Evolutionary conservation across 1,140 invertebrate genomes (phyloP).

Genomic region (Achatina immaculata): DNA sequence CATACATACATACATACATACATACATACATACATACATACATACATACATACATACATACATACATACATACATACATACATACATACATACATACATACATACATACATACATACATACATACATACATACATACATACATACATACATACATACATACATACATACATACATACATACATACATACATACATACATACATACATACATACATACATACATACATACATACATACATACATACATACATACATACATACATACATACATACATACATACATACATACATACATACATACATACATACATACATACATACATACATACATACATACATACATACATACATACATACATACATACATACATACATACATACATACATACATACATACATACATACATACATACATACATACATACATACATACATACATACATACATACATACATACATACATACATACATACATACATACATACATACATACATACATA

Average conservation of each 20-base stretch:
- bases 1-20: no score
- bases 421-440: not conserved
- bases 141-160: constrained; percentile 26
- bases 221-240: no score
- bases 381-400: no score
- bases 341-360: constrained; percentile 23
- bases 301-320: constrained; percentile 30
- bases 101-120: constrained; percentile 7
- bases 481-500: constrained; percentile 30
- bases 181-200: no score
- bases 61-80: not conserved
- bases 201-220: no score
- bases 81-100: not conserved
- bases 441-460: not conserved
- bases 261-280: not conserved
- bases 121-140: constrained; percentile 30
- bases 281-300: constrained; percentile 7
- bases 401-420: no score
- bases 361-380: no score
- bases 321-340: constrained; percentile 26
- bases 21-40: no score
- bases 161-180: constrained; percentile 23
- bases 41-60: no score
- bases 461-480: constrained; percentile 7
- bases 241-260: not conserved